Percentiles rank a stretch among this genome's conserved stretches.
These are phyloP conservation scores for Dryoscopus gambensis DNA, from an alignment of 2,113 vertebrate genomes.

Conservation along the genomic window DNA sequence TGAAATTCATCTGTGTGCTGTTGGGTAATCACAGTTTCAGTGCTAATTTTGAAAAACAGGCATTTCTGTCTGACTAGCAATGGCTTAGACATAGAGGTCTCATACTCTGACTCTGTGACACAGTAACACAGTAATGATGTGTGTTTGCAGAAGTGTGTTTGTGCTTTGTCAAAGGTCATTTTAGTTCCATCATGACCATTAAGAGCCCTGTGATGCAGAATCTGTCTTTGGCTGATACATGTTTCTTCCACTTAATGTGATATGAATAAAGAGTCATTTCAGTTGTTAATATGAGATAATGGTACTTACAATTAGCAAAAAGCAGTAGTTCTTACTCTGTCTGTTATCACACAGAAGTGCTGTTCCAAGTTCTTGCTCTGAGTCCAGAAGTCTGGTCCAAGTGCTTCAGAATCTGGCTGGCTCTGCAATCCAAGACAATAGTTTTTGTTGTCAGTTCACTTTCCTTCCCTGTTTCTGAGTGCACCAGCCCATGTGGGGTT, in stretches of 20 bases:
- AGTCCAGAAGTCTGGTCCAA: neutral
- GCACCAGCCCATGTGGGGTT: neutral
- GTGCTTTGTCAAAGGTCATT: neutral
- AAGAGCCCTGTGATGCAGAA: neutral
- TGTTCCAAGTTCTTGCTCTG: neutral
- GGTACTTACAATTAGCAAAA: constrained; percentile 11
- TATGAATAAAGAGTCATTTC: constrained; percentile 34
- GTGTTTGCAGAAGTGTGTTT: constrained; percentile 3
- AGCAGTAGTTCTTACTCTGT: neutral
- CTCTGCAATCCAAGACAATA: neutral
- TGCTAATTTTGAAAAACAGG: neutral
- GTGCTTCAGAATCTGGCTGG: neutral
- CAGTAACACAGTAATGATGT: neutral
- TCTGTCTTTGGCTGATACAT: neutral
- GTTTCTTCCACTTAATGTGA: constrained; percentile 9
- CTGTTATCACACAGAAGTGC: neutral
- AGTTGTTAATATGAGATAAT: neutral
- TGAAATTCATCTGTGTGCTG: neutral
- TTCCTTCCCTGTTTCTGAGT: neutral
- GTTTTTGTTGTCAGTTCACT: neutral
- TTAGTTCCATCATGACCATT: neutral
- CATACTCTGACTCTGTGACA: neutral
- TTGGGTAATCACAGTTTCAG: neutral
- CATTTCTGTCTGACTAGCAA: neutral
- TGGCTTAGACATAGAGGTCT: neutral